Percentiles rank a stretch among this genome's conserved stretches.
Conservation (phyloP, 1,140 invertebrate species). For the Globodera rostochiensis region DNA sequence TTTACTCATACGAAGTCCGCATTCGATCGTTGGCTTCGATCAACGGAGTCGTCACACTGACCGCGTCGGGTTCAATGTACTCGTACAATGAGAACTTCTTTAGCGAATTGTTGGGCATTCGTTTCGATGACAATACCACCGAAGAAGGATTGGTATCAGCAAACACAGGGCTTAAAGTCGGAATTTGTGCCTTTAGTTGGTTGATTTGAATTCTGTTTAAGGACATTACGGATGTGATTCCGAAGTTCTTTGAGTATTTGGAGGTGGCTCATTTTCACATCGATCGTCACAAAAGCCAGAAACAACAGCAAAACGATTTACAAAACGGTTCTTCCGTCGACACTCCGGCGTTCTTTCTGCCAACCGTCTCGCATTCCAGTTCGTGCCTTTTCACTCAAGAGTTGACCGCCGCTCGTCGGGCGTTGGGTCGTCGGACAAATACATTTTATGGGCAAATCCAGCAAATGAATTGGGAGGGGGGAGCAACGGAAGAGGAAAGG, state of each 20-base stretch:
- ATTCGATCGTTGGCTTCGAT: conserved; percentile 56
- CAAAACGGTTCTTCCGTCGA: neutral
- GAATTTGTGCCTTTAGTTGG: neutral
- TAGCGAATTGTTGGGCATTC: conserved; percentile 49
- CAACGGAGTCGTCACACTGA: conserved; percentile 53
- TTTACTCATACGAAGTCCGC: conserved; percentile 43
- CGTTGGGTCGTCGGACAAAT: neutral
- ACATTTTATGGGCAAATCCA: neutral
- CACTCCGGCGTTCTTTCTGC: neutral
- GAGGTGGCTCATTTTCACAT: conserved; percentile 38
- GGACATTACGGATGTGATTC: conserved; percentile 55
- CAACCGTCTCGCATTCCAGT: conserved; percentile 3
- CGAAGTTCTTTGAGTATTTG: conserved; percentile 52
- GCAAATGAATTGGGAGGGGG: neutral
- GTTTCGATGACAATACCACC: conserved; percentile 1
- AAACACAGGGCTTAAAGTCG: neutral
- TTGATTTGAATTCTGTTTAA: conserved; percentile 27
- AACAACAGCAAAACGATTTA: conserved; percentile 16
- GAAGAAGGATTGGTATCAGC: neutral
- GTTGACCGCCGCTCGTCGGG: neutral
- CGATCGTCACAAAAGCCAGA: conserved; percentile 16
- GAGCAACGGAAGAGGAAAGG: neutral
- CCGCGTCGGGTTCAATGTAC: conserved; percentile 50
- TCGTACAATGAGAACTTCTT: conserved; percentile 58
- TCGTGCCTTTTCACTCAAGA: neutral